Conservation (phyloP, 2,113 vertebrate species). For the Phocoena sinus region DNA sequence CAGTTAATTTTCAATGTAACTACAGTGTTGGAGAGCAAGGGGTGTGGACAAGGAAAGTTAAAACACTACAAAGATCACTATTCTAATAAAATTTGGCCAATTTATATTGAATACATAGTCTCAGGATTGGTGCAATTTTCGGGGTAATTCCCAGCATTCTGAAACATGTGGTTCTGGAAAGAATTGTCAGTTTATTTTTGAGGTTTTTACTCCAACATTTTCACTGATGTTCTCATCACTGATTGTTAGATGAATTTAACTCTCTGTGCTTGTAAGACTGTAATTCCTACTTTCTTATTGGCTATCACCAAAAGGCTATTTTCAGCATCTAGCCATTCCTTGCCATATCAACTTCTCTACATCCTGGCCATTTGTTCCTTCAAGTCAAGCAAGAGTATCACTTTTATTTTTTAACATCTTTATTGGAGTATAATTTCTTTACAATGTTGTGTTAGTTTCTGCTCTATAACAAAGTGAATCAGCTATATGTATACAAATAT, state of each 20-base stretch:
- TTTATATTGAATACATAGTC: background rate
- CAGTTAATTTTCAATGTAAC: background rate
- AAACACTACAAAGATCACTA: background rate
- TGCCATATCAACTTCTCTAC: background rate
- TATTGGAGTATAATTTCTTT: too few relatives aligned
- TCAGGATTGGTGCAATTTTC: background rate
- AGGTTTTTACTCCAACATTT: background rate
- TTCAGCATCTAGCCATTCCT: background rate
- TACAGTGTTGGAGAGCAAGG: background rate
- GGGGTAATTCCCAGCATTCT: background rate
- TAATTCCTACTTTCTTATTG: background rate
- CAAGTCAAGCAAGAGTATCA: background rate
- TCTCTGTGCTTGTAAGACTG: background rate
- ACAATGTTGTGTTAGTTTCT: too few relatives aligned
- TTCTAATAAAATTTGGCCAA: background rate
- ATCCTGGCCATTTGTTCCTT: background rate
- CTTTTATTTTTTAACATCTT: too few relatives aligned
- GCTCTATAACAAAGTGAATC: too few relatives aligned
- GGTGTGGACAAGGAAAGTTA: background rate
- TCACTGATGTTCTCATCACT: background rate
- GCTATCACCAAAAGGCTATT: background rate
- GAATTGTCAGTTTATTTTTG: background rate
- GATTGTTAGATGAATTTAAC: background rate
- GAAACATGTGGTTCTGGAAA: background rate
- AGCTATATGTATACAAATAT: too few relatives aligned